Evolutionary conservation across 2,888 invertebrate species (phyloP), one percentile per base, ranked within the genome.

Genomic region (Euplexia lucipara): DNA sequence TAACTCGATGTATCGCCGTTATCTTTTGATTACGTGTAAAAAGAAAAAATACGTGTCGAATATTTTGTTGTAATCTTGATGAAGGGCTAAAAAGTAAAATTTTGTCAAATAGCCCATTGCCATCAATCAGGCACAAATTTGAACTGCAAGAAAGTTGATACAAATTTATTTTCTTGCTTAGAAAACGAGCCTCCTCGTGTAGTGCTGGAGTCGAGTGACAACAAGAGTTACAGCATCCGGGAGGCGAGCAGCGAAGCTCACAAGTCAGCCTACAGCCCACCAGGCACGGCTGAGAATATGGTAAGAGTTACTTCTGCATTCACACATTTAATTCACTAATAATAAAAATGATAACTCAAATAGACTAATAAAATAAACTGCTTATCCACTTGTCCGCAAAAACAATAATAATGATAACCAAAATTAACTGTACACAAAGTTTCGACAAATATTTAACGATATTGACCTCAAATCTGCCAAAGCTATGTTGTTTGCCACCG

Each of bases 101-200:
- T n/a, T n/a, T n/a, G n/a, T n/a, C n/a, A n/a, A n/a, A n/a, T n/a
- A n/a, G n/a, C n/a, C n/a, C n/a, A n/a, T n/a, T n/a, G n/a, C n/a
- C n/a, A n/a, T n/a, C n/a, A n/a, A n/a, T n/a, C n/a, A n/a, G n/a
- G n/a, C n/a, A n/a, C n/a, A n/a, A n/a, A n/a, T n/a, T n/a, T n/a
- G n/a, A n/a, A n/a, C n/a, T n/a, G n/a, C n/a, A n/a, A n/a, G n/a
- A n/a, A n/a, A n/a, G n/a, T n/a, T n/a, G n/a, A n/a, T n/a, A n/a
- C n/a, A 14, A 37, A 8, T 14, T 14, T 14, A 18, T 51, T n/a
- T 22, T 44, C 10, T 18, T 61, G 30, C 35, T 2, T 78, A 92
- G 94, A 95, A 47, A 87, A 83, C 41, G 93, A 93, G 18, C 94
- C 94, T 1, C 95, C 95, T 0, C 91, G 95, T 1, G 95, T 95